phyloP scores from a whole-genome alignment of 2,888 invertebrate species.

The Tetragnatha montana region DNA sequence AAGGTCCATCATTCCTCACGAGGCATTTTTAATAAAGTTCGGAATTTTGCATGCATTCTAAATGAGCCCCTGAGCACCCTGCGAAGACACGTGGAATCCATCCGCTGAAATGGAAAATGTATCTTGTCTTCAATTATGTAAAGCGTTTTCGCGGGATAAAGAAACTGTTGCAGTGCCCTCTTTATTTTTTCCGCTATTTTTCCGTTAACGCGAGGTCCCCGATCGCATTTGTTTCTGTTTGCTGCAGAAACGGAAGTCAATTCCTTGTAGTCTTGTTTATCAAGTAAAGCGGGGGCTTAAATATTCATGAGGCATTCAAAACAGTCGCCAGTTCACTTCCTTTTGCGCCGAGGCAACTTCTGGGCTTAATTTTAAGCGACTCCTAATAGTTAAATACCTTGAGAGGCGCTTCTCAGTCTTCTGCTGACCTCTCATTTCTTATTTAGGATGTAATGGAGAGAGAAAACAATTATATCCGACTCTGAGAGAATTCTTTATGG shows the following conservation, averaged over 20 bases:
- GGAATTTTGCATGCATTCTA: not conserved
- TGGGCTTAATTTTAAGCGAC: constrained; percentile 7
- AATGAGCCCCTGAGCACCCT: not conserved
- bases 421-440: not conserved
- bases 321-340: not conserved
- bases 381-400: not conserved
- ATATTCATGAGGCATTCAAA: constrained; percentile 14
- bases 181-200: not conserved
- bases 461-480: not conserved
- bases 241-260: constrained; percentile 13
- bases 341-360: not conserved
- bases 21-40: not conserved
- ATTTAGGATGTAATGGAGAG: not conserved
- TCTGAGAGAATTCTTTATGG: not conserved
- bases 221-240: constrained; percentile 3
- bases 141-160: not conserved
- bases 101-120: not conserved
- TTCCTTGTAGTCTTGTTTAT: constrained; percentile 7
- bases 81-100: not conserved
- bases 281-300: not conserved
- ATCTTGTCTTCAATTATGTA: not conserved
- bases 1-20: not conserved
- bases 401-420: not conserved
- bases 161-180: constrained; percentile 3
- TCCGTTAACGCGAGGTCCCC: constrained; percentile 12